Base-by-base conservation (phyloP, 2,113 vertebrate genomes). In the Calidris pugnax region DNA sequence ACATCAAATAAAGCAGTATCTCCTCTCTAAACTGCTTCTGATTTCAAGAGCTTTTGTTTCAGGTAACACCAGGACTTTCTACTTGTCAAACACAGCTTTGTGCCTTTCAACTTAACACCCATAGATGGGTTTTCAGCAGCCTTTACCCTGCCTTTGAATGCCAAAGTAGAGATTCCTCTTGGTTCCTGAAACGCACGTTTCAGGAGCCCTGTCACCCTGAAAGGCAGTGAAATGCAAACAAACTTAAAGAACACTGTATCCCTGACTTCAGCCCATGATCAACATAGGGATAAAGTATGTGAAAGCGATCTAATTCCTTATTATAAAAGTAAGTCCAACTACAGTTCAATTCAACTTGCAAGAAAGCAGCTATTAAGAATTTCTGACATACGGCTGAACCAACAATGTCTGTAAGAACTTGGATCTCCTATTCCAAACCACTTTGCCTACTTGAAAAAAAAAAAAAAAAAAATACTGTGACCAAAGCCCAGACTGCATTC, bases 321-420 rank as follows among this genome's bases (percentile, higher is more conserved):
- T 53, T 95, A 93, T 55, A 95, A 95, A 97, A 97, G 43, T 35
- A 95, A 94, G 76, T 51, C 79, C 82, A 71, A 75, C 67, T 93
- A 67, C 79, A 85, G 62, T 80, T 94, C 84, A 87, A 87, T 79
- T 96, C 90, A 83, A 83, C 86, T 74, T 80, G 57, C 76, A 90
- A 92, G 82, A 87, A 55, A 95, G 89, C 53, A 94, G 75, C 91
- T 73, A 53, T 6, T 73, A 89, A 97, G 78, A 93, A 97, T 95
- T 97, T 97, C 94, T 97, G 88, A 96, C 86, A 66, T 53, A 73
- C 14, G 79, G 83, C 92, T 92, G 90, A 97, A 97, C 95, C 90
- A 97, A 97, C 90, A 97, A 71, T 73, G 89, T 94, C 96, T 97
- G 97, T 81, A 96, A 95, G 78, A 97, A 95, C 86, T 85, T 81